phyloP scores from a whole-genome alignment of 2,888 invertebrate species.

The Agapostemon virescens region DNA sequence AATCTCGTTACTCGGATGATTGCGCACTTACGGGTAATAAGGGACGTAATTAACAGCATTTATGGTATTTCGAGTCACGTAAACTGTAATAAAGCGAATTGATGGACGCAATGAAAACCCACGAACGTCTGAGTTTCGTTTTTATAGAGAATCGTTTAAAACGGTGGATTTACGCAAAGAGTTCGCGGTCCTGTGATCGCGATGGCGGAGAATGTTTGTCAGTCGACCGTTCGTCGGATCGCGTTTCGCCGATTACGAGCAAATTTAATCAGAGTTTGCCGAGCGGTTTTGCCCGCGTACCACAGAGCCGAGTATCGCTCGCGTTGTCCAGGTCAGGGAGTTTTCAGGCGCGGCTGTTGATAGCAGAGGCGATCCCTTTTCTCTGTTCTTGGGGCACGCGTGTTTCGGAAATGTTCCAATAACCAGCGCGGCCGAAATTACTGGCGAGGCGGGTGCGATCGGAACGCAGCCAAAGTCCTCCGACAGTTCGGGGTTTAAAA shows the following conservation, averaged over 20 bases:
- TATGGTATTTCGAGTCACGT: not conserved
- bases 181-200: not conserved
- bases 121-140: not conserved
- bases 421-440: conserved; percentile 17
- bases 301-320: not conserved
- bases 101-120: not conserved
- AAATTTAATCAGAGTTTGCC: not conserved
- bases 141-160: not conserved
- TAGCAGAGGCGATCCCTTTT: not conserved
- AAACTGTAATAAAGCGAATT: not conserved
- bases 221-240: not conserved
- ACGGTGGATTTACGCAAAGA: not conserved
- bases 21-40: not conserved
- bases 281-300: not conserved
- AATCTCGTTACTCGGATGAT: not conserved
- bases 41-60: not conserved
- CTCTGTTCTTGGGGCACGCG: not conserved
- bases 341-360: not conserved
- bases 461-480: conserved; percentile 46
- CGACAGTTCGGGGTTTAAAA: conserved; percentile 57
- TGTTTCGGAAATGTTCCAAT: not conserved
- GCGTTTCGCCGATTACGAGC: not conserved
- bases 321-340: not conserved
- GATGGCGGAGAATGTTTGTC: not conserved
- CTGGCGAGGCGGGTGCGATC: conserved; percentile 28